These are phyloP conservation scores for Riparia riparia DNA, from an alignment of 2,113 vertebrate species.

Conservation along the genomic window DNA sequence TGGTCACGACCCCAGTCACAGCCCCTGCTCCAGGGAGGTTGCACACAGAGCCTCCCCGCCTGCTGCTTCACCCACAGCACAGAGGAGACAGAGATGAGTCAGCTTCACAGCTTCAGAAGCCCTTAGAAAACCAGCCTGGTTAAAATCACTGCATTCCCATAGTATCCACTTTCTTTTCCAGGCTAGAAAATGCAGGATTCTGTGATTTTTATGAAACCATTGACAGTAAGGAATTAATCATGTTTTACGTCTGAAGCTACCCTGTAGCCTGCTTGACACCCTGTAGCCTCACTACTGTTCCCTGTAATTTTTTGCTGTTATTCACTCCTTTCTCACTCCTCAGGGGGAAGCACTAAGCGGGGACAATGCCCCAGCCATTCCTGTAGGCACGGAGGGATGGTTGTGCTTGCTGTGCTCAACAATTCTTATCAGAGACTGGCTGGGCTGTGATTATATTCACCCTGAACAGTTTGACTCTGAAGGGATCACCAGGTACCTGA, in stretches of 20 bases:
- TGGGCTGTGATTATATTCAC: not conserved
- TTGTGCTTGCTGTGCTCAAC: not conserved
- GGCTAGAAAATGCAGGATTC: not conserved
- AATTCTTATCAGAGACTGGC: not conserved
- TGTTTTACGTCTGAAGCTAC: not conserved
- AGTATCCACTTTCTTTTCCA: not conserved
- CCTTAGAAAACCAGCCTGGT: not conserved
- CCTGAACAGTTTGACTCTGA: not conserved
- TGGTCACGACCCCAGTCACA: not conserved
- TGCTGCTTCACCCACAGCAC: not conserved
- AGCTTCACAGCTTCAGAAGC: not conserved
- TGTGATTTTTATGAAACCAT: not conserved
- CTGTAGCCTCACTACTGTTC: not conserved
- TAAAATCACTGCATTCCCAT: not conserved
- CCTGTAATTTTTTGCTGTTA: not conserved
- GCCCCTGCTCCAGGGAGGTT: not conserved
- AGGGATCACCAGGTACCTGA: not conserved
- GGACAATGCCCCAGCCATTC: not conserved
- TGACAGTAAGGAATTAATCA: not conserved
- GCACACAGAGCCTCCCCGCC: accelerated
- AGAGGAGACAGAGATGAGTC: not conserved
- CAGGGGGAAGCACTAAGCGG: accelerated
- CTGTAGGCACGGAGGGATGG: not conserved
- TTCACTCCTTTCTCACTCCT: not conserved
- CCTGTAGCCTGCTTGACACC: not conserved